Evolutionary conservation across 2,113 vertebrate genomes (phyloP).

Genomic region (Geococcyx californianus): DNA sequence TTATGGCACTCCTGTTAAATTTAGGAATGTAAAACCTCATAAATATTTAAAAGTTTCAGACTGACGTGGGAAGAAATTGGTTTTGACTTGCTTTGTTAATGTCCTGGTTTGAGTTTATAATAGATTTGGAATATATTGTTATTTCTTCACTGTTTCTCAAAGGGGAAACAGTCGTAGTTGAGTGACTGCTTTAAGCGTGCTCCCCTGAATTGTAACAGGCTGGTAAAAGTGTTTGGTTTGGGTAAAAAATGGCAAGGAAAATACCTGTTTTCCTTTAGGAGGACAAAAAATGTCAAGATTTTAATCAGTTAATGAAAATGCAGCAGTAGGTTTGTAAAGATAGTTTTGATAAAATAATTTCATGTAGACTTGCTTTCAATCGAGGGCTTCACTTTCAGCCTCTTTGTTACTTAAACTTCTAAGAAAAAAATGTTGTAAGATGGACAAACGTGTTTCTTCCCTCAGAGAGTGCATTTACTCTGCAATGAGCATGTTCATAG

Average conservation of each 20-base stretch:
- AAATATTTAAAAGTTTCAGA: slow-evolving; percentile 75
- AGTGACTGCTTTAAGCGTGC: neutral
- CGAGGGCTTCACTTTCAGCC: neutral
- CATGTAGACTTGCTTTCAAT: neutral
- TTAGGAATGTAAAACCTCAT: slow-evolving; percentile 69
- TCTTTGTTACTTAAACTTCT: neutral
- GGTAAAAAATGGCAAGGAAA: neutral
- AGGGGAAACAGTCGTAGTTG: slow-evolving; percentile 5
- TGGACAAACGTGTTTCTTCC: neutral
- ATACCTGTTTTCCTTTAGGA: neutral
- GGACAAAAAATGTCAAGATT: neutral
- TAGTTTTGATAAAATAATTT: neutral
- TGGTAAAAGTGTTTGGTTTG: neutral
- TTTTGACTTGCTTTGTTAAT: slow-evolving; percentile 76
- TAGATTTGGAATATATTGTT: slow-evolving; percentile 28
- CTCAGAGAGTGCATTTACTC: neutral
- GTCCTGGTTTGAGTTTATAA: slow-evolving; percentile 57
- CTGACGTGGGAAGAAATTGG: slow-evolving; percentile 66
- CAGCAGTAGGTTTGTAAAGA: neutral
- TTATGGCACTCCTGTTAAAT: slow-evolving; percentile 77
- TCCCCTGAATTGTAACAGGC: slow-evolving; percentile 5
- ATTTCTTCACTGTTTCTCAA: slow-evolving; percentile 17
- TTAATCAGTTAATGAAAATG: neutral
- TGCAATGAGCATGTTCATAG: neutral
- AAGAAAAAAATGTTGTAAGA: neutral